Conservation (phyloP, 2,113 vertebrate genomes). For the Tachysurus vachellii region DNA sequence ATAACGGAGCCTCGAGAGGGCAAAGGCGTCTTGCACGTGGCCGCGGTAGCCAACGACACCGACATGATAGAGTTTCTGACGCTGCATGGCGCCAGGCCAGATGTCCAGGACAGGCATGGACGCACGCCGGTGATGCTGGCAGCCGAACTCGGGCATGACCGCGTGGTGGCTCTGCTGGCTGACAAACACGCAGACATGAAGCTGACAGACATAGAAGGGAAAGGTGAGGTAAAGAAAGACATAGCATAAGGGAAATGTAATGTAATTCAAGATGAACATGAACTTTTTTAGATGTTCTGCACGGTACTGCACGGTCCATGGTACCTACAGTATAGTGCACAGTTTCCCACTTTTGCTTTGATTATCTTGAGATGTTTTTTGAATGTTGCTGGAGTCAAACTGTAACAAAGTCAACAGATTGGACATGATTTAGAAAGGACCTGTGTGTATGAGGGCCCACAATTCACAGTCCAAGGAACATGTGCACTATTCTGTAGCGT, state of each 20-base stretch:
- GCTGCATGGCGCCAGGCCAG: conserved; percentile 75
- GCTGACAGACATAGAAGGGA: conserved; percentile 82
- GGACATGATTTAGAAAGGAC: background rate
- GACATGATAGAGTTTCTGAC: conserved; percentile 85
- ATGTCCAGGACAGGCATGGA: conserved; percentile 81
- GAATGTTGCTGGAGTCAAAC: background rate
- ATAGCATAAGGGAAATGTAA: background rate
- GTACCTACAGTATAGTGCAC: background rate
- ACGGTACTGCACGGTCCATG: background rate
- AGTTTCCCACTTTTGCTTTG: background rate
- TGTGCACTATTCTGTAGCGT: background rate
- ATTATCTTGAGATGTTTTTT: background rate
- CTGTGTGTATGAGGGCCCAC: background rate
- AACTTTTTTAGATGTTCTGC: background rate
- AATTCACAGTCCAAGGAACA: background rate
- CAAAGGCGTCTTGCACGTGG: conserved; percentile 80
- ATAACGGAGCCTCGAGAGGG: conserved; percentile 82
- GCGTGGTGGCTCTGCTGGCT: conserved; percentile 75
- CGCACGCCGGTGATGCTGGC: conserved; percentile 85
- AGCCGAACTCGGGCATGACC: conserved; percentile 81
- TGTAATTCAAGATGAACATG: no score
- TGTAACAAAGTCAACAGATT: background rate
- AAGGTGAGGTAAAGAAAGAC: conserved; percentile 70
- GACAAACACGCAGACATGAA: conserved; percentile 79
- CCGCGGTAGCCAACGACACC: conserved; percentile 75